A percentile compares a stretch with the other conserved stretches of the same genome.
These are phyloP conservation scores for Herpailurus yagouaroundi DNA, from an alignment of 2,113 vertebrate species.

Conservation along the genomic window DNA sequence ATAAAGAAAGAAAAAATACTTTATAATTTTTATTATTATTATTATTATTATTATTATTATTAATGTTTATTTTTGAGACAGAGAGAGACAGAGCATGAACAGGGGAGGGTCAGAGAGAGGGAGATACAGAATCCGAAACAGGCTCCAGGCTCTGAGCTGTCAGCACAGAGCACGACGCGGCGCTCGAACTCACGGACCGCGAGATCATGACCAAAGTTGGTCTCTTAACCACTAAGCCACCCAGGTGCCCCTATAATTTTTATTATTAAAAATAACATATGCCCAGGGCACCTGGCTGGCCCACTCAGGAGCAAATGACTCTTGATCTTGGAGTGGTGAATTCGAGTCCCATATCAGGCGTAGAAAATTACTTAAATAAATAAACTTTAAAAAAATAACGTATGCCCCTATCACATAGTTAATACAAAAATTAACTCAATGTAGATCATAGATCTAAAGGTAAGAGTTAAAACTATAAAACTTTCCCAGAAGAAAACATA, in stretches of 20 bases:
- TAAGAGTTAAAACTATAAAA: not conserved
- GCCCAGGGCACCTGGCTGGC: not conserved
- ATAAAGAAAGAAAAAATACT: not conserved
- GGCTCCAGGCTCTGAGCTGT: too few species aligned
- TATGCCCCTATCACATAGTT: not conserved
- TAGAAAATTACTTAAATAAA: not conserved
- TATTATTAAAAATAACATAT: constrained; percentile 4
- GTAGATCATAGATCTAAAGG: not conserved
- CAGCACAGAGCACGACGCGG: too few species aligned
- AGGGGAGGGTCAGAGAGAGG: too few species aligned
- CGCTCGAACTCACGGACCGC: too few species aligned
- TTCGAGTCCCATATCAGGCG: not conserved
- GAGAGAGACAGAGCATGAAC: too few species aligned
- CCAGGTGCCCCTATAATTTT: not conserved
- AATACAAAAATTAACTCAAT: not conserved
- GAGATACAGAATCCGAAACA: too few species aligned
- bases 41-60: not conserved
- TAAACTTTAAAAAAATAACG: not conserved
- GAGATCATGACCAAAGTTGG: too few species aligned
- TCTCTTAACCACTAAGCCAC: too few species aligned
- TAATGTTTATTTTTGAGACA: not conserved
- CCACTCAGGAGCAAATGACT: not conserved
- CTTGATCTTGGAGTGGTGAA: not conserved
- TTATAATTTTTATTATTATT: not conserved
- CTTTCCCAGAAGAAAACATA: not conserved